Conservation (phyloP, 2,113 vertebrate species). For the Haplochromis vanheusdeni region DNA sequence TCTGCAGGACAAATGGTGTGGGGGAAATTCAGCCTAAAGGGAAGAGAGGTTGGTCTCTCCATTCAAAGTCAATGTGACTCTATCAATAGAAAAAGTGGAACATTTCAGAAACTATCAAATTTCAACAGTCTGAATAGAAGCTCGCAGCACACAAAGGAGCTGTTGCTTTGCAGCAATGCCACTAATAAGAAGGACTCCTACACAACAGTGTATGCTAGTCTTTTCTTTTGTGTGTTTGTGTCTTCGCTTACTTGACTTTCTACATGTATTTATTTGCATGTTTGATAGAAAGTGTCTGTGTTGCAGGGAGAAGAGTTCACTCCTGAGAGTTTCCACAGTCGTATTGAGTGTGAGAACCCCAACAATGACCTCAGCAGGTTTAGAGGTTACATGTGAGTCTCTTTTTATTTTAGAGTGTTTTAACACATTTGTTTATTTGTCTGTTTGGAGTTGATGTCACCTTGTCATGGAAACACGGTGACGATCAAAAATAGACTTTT, state of each 20-base stretch:
- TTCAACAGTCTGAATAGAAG: not conserved
- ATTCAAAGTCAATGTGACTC: not conserved
- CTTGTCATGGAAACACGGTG: not conserved
- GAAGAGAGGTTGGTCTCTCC: not conserved
- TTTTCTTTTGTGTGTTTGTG: not conserved
- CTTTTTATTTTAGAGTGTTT: not conserved
- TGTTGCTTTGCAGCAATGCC: not conserved
- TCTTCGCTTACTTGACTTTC: not conserved
- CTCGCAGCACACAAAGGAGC: not conserved
- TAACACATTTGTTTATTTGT: not conserved
- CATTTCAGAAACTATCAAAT: not conserved
- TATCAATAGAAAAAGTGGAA: not conserved
- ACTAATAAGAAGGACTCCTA: not conserved
- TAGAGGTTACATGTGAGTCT: constrained; percentile 88
- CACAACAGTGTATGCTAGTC: not conserved
- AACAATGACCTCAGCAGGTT: constrained; percentile 86
- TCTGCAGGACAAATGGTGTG: not conserved
- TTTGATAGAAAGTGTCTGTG: not conserved
- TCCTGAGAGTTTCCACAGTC: constrained; percentile 81
- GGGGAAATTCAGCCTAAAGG: not conserved
- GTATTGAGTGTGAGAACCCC: constrained; percentile 89
- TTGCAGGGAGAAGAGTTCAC: constrained; percentile 78
- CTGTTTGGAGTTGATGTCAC: not conserved
- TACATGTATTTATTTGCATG: not conserved
- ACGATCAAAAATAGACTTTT: not conserved